These are phyloP conservation scores for Protophormia terraenovae DNA, from an alignment of 2,888 invertebrate genomes.

Conservation along the genomic window DNA sequence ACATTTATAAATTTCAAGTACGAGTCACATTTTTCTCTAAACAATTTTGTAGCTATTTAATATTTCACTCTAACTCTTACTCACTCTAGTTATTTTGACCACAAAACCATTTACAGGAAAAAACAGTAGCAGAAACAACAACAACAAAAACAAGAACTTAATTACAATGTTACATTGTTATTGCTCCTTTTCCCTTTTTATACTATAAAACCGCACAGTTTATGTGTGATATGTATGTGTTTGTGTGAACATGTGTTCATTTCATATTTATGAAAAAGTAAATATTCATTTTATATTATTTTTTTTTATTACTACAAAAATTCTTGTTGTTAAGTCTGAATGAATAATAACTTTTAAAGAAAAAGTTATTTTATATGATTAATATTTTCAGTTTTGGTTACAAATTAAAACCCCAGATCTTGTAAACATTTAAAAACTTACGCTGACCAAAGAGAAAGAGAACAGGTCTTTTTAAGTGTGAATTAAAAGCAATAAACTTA, in stretches of 20 bases:
- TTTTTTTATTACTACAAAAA: background rate
- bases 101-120: conserved; percentile 54
- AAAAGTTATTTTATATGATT: conserved; percentile 36
- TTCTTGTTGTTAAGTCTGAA: background rate
- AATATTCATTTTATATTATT: background rate
- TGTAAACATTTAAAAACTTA: background rate
- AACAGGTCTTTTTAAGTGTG: background rate
- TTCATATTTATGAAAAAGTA: conserved; percentile 47
- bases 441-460: background rate
- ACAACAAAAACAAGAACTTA: background rate
- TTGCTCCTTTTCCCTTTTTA: conserved; percentile 32
- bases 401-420: conserved; percentile 1
- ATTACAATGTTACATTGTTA: conserved; percentile 46
- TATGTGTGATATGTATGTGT: background rate
- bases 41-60: too few relatives aligned
- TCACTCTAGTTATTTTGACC: conserved; percentile 20
- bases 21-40: too few relatives aligned
- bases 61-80: too few relatives aligned
- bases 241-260: conserved; percentile 35
- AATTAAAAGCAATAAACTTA: conserved; percentile 48
- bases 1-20: too few relatives aligned
- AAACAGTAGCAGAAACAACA: conserved; percentile 17
- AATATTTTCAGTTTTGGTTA: conserved; percentile 20
- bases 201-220: conserved; percentile 43
- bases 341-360: conserved; percentile 21